phyloP scores from a whole-genome alignment of 2,797 vertebrate species.

The Urosaurus nigricauda region DNA sequence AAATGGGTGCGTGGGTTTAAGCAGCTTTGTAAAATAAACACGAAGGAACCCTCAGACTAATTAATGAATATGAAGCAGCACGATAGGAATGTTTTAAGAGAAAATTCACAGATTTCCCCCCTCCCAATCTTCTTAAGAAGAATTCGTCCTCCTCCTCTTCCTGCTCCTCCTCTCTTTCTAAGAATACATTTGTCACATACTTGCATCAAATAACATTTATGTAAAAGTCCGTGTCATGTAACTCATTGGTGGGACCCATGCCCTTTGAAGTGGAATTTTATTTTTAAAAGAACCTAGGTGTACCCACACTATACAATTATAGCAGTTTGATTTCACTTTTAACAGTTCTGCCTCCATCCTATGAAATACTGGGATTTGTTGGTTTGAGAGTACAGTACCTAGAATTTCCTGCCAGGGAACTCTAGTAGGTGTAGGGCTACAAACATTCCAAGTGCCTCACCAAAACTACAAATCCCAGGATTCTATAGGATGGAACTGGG shows the following conservation, averaged over 20 bases:
- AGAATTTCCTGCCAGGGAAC: too few relatives aligned
- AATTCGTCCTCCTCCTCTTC: not conserved
- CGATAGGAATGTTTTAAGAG: constrained; percentile 76
- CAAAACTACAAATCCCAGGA: too few relatives aligned
- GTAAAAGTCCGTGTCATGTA: constrained; percentile 35
- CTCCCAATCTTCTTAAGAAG: not conserved
- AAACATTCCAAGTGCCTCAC: too few relatives aligned
- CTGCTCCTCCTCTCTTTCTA: not conserved
- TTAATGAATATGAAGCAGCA: constrained; percentile 87
- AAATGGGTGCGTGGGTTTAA: constrained; percentile 89
- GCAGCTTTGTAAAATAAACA: constrained; percentile 92
- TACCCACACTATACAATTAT: too few relatives aligned
- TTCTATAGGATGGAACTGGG: too few relatives aligned
- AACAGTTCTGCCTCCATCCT: too few relatives aligned
- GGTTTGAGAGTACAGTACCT: too few relatives aligned
- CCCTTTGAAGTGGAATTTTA: constrained; percentile 39
- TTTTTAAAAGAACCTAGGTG: constrained; percentile 10
- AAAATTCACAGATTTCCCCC: constrained; percentile 53
- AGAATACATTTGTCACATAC: constrained; percentile 42
- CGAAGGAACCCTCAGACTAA: constrained; percentile 86
- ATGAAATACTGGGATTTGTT: too few relatives aligned
- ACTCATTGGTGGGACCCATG: constrained; percentile 35
- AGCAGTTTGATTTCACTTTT: too few relatives aligned
- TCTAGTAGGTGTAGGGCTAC: too few relatives aligned
- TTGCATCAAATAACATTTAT: constrained; percentile 46